Evolutionary conservation across 2,888 invertebrate genomes (phyloP).

Genomic region (Drepana falcataria): DNA sequence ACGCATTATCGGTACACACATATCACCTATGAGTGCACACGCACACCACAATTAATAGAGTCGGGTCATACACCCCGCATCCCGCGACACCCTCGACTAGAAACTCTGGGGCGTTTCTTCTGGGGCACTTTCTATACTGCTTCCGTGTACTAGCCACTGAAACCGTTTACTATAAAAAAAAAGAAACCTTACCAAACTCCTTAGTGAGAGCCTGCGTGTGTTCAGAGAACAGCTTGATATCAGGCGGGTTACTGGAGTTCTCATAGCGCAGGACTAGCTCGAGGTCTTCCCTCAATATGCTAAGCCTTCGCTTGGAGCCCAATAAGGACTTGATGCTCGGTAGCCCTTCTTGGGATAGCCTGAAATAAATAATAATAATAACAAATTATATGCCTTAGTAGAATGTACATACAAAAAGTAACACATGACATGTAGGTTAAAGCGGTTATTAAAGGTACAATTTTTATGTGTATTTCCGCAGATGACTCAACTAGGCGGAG

Average conservation of each 20-base stretch:
- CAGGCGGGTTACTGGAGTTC: constrained; percentile 87
- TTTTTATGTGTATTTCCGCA: no score
- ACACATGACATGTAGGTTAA: no score
- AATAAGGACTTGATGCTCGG: constrained; percentile 85
- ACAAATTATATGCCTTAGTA: background rate
- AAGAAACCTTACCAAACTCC: constrained; percentile 80
- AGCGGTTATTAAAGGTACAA: no score
- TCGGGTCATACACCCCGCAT: no score
- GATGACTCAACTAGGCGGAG: no score
- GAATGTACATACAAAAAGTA: constrained; percentile 1
- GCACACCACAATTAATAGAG: no score
- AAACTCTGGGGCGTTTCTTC: no score
- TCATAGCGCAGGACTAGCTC: constrained; percentile 87
- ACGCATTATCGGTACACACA: no score
- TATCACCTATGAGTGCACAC: no score
- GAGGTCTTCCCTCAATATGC: constrained; percentile 86
- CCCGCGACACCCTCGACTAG: no score
- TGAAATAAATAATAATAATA: constrained; percentile 24
- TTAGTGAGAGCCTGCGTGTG: constrained; percentile 83
- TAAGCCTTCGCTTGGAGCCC: constrained; percentile 82
- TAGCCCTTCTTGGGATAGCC: constrained; percentile 94
- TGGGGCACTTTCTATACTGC: no score
- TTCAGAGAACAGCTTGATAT: constrained; percentile 82
- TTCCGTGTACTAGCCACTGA: no score
- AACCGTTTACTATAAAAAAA: background rate